Evolutionary conservation across 1,140 invertebrate genomes (phyloP).

Genomic region (Drosophila watanabei): DNA sequence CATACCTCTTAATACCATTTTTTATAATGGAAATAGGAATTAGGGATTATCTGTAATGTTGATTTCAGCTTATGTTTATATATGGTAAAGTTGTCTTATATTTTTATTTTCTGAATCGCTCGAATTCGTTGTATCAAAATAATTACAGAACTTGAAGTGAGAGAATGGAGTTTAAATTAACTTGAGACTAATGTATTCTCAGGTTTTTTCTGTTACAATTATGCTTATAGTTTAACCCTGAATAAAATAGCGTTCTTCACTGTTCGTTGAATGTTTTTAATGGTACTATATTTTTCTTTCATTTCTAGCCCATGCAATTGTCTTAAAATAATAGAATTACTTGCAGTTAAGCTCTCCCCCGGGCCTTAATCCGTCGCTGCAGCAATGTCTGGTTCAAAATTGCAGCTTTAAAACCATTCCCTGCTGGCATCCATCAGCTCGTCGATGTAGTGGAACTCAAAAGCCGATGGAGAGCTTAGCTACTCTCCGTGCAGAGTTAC

Average conservation of each 20-base stretch:
- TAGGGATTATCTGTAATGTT: no score
- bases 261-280: neutral
- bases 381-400: constrained; percentile 7
- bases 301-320: neutral
- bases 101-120: neutral
- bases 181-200: neutral
- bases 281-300: neutral
- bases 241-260: neutral
- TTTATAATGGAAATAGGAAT: no score
- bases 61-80: no score
- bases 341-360: constrained; percentile 2
- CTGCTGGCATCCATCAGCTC: constrained; percentile 22
- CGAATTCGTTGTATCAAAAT: neutral
- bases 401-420: constrained; percentile 7
- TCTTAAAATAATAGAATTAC: constrained; percentile 14
- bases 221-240: neutral
- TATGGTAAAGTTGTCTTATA: no score
- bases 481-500: constrained; percentile 35
- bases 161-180: neutral
- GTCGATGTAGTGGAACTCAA: constrained; percentile 5
- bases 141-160: neutral
- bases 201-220: neutral
- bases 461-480: constrained; percentile 24
- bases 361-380: constrained; percentile 13
- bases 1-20: no score